These are phyloP conservation scores for Bergia puertoricense DNA, from an alignment of 92 coral and sea anemone genomes.

Conservation along the genomic window DNA sequence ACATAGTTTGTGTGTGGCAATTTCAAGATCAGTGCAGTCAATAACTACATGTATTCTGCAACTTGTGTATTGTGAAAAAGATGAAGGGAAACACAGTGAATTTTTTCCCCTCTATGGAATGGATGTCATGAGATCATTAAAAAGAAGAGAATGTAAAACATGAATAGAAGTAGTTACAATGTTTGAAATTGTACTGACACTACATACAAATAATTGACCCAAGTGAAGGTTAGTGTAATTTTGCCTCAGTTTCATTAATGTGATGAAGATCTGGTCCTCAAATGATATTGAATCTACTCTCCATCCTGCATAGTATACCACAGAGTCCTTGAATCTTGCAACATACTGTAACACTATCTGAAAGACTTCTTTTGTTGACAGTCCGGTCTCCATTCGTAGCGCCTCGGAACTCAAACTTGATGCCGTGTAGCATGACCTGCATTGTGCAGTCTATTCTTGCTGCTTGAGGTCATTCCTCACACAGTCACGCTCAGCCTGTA, in stretches of 20 bases:
- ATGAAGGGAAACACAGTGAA: neutral
- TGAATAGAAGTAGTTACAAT: constrained; percentile 25
- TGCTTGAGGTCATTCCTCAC: constrained; percentile 39
- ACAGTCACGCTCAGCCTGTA: constrained; percentile 44
- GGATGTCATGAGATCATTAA: neutral
- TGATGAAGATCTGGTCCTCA: constrained; percentile 53
- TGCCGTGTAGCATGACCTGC: constrained; percentile 21
- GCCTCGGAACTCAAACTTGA: constrained; percentile 27
- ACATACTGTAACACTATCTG: constrained; percentile 43
- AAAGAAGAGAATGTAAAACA: neutral
- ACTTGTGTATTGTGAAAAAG: too few relatives aligned
- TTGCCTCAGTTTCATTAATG: constrained; percentile 58
- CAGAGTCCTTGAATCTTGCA: constrained; percentile 39
- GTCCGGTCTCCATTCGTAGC: constrained; percentile 59
- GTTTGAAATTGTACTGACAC: constrained; percentile 26
- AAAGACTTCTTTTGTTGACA: constrained; percentile 52
- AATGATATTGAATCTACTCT: constrained; percentile 48
- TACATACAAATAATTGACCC: constrained; percentile 55
- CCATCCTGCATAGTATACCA: constrained; percentile 46
- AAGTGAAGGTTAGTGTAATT: constrained; percentile 59
- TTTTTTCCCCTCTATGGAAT: constrained; percentile 37
- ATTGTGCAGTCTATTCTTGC: neutral
- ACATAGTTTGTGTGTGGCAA: too few relatives aligned
- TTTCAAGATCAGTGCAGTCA: too few relatives aligned
- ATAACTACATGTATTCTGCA: too few relatives aligned